Evolutionary conservation across 1,140 invertebrate species (phyloP).

Genomic region (Ceratoteleas bidentatus): DNA sequence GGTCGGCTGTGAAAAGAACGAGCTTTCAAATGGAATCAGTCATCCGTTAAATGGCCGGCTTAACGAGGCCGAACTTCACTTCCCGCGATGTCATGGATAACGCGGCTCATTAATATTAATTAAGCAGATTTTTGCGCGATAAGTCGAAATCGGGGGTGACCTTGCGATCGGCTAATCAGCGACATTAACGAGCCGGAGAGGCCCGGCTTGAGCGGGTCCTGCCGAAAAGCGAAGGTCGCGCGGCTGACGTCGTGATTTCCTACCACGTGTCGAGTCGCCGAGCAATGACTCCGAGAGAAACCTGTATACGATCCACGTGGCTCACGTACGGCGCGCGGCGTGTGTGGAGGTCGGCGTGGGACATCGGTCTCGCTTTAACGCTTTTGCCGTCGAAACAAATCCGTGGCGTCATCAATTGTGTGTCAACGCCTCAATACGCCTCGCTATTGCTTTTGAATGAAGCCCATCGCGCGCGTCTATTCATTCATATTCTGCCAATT

Average conservation of each 20-base stretch:
- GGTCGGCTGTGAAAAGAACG: not conserved
- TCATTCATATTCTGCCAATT: constrained; percentile 21
- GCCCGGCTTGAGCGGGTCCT: constrained; percentile 7
- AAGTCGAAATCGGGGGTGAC: constrained; percentile 20
- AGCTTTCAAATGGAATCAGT: constrained; percentile 1
- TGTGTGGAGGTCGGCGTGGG: constrained; percentile 39
- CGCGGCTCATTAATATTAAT: constrained; percentile 46
- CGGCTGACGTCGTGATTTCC: constrained; percentile 51
- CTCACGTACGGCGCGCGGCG: constrained; percentile 51
- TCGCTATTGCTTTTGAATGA: constrained; percentile 49
- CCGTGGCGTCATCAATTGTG: constrained; percentile 37
- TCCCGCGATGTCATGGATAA: constrained; percentile 22
- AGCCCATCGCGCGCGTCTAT: constrained; percentile 5
- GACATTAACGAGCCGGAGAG: constrained; percentile 19
- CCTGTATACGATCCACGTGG: constrained; percentile 67
- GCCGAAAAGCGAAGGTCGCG: constrained; percentile 55
- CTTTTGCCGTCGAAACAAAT: constrained; percentile 48
- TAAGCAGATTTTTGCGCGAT: constrained; percentile 21
- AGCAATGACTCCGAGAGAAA: constrained; percentile 65
- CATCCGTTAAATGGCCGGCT: constrained; percentile 3
- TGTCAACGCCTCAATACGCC: constrained; percentile 24
- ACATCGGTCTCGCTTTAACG: constrained; percentile 46
- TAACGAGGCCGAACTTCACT: constrained; percentile 13
- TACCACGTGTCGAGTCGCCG: constrained; percentile 63
- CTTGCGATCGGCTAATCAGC: constrained; percentile 34